These are phyloP conservation scores for Sciurus niger DNA, from an alignment of 2,113 vertebrate species.

Conservation along the genomic window DNA sequence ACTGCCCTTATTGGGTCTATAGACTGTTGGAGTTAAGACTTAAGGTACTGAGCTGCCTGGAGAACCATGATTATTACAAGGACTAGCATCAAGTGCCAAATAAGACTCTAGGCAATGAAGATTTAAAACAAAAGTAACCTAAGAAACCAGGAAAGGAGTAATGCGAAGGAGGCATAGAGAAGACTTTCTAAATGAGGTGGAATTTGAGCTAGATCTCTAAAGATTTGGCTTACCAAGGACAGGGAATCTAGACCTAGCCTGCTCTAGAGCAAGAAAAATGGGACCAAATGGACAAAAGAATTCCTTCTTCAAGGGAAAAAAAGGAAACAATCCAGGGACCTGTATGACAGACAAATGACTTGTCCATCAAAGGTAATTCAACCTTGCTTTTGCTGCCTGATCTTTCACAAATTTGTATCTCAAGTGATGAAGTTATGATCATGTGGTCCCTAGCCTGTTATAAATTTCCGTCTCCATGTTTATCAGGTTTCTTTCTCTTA, in stretches of 20 bases:
- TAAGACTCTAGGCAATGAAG: neutral
- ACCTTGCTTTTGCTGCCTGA: neutral
- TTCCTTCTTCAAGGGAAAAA: neutral
- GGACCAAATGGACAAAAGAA: neutral
- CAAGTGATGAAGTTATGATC: constrained; percentile 45
- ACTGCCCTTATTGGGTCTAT: neutral
- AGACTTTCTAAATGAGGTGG: neutral
- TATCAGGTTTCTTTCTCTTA: neutral
- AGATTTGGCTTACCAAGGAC: neutral
- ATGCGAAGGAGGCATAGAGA: neutral
- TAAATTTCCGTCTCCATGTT: constrained; percentile 58
- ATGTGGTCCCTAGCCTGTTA: constrained; percentile 19
- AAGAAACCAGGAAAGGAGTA: neutral
- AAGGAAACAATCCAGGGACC: neutral
- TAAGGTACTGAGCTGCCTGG: neutral
- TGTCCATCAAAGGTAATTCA: neutral
- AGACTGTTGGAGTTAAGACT: neutral
- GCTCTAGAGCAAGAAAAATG: neutral
- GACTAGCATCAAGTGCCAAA: neutral
- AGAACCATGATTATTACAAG: neutral
- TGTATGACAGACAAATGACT: neutral
- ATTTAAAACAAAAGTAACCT: neutral
- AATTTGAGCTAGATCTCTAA: neutral
- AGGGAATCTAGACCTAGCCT: neutral
- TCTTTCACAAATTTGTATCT: constrained; percentile 30